Base-by-base conservation (phyloP, 2,797 vertebrate species). In the Coranthus polyacanthus region DNA sequence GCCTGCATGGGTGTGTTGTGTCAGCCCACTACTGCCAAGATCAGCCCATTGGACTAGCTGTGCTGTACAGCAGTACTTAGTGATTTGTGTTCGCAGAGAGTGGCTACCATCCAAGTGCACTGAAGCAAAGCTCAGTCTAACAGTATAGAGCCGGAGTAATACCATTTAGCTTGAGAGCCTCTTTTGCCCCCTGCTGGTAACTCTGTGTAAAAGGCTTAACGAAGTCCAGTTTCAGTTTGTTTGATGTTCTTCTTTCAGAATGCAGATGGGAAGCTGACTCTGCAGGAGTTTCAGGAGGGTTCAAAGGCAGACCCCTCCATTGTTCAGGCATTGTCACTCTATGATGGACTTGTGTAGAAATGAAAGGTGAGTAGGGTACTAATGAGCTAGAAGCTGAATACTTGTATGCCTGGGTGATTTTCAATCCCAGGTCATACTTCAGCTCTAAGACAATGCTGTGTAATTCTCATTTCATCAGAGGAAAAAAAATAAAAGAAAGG, bases 271-370 rank as follows among this genome's bases (percentile, higher is more conserved):
- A 98, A 98, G 92, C 93, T 99, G 89, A 98, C 98, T 1, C 94
- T 99, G 90, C 98, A 99, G 91, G 98, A 99, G 52, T 99, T 99
- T 46, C 97, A 98, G 93, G 98, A 99, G 84, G 98, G 98, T 15
- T 99, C 98, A 53, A 99, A 99, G 92, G 97, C 97, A 0, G 98
- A 99, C 86, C 97, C 98, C 11, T 99, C 97, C 78, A 99, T 99
- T 1, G 98, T 99, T 81, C 98, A 99, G 93, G 98, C 98, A 0
- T 92, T 99, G 61, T 97, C 96, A 21, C 96, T 98, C 80, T 98
- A 98, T 13, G 96, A 97, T 0, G 96, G 96, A 68, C 95, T 97
- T 18, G 96, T 97, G 93, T 97, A 97, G 93, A 82, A 86, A 20
- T 76, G 61, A 62, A 65, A 87, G 92, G 90, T 93, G 78, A 91